Base-by-base conservation (phyloP, 2,888 invertebrate genomes). In the Plagodis dolabraria region DNA sequence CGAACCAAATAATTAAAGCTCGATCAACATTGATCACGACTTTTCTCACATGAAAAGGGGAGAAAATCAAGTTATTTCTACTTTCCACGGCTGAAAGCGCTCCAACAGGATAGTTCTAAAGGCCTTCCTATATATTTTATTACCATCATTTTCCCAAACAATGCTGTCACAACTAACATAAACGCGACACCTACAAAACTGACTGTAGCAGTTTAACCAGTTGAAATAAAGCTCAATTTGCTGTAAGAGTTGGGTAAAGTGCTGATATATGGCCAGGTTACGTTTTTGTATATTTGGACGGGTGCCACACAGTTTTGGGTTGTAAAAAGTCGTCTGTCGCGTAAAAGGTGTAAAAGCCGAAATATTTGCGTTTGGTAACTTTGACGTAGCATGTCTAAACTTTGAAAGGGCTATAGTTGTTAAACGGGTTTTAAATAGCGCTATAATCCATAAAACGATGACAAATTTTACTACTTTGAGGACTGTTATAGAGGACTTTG, bases 71-170 rank as follows among this genome's bases (percentile, higher is more conserved):
- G 68, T 72, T 71, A 70, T 68, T 73, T 64, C 63, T 61, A 53
- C 63, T 56, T 50, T 56, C 48, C 46, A 53, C 49, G 52, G 48
- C 63, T 53, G 57, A 62, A 61, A 65, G 60, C 58, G 63, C 57
- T 56, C 56, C 63, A 57, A 57, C 64, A 61, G 71, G 85, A 85
- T 84, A 83, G 81, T 83, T 81, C 76, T 74, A 83, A 86, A 83
- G 68, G 77, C 82, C 79, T 81, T 77, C 76, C 80, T 80, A 79
- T 84, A 85, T 82, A 87, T 87, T 69, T 88, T 87, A 89, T 87
- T 86, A 79, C 85, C 83, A 80, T 86, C 85, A 87, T 85, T 87
- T 86, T 82, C 79, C 81, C 85, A 85, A 85, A 88, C 86, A 87
- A 86, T 84, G 76, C 82, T 72, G 69, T 70, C 70, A 74, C 70